phyloP scores from a whole-genome alignment of 2,797 vertebrate species.

The Tympanoctomys barrerae region DNA sequence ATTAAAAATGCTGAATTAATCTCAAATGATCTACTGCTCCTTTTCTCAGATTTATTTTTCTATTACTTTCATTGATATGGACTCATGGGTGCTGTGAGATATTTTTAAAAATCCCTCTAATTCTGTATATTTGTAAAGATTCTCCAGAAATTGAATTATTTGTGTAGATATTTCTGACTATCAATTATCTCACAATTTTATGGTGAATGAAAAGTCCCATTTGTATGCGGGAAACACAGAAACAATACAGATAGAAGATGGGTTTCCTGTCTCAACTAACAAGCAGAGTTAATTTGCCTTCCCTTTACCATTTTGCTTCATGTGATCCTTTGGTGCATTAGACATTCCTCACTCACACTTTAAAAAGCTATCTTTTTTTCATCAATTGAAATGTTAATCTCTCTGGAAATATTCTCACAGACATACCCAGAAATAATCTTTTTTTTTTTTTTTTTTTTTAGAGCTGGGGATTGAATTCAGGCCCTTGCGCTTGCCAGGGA shows the following conservation, averaged over 20 bases:
- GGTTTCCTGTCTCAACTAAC: background rate
- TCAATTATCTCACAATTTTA: background rate
- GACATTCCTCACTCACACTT: fast-evolving
- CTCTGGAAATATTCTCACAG: background rate
- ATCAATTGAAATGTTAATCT: background rate
- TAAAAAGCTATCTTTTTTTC: background rate
- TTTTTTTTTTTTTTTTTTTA: no score
- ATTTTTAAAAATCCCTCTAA: background rate
- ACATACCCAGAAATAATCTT: background rate
- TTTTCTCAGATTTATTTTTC: background rate
- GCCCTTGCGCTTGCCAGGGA: no score
- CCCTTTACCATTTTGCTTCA: background rate
- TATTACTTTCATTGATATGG: background rate
- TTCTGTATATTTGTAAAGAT: background rate
- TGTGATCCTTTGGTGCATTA: fast-evolving
- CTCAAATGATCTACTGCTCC: background rate
- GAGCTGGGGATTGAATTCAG: no score
- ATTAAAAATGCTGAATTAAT: background rate
- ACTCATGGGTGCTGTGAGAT: background rate
- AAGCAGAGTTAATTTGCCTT: background rate
- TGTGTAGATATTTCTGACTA: background rate
- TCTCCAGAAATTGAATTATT: background rate
- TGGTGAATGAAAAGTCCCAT: background rate
- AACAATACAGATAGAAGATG: background rate
- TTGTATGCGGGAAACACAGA: background rate